phyloP scores from a whole-genome alignment of 2,797 vertebrate species.

The Chaenodraco wilsoni region DNA sequence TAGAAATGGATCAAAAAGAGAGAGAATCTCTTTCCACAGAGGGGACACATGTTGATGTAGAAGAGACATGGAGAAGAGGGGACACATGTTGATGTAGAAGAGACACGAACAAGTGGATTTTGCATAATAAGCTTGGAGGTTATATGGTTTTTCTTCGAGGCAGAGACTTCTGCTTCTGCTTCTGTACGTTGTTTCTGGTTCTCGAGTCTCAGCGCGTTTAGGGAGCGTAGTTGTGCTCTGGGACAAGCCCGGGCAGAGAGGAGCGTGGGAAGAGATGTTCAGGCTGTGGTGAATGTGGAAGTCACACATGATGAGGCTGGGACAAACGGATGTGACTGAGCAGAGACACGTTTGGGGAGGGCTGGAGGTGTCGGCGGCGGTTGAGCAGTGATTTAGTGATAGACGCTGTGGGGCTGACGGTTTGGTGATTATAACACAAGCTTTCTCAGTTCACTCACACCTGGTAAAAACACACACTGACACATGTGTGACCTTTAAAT shows the following conservation, averaged over 20 bases:
- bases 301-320: not conserved
- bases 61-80: no score
- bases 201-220: not conserved
- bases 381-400: not conserved
- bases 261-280: conserved; percentile 52
- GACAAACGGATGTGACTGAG: not conserved
- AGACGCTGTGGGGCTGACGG: not conserved
- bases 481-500: no score
- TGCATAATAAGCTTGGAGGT: not conserved
- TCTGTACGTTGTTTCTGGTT: not conserved
- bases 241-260: conserved; percentile 33
- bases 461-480: no score
- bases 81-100: no score
- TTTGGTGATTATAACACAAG: not conserved
- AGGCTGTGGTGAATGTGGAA: not conserved
- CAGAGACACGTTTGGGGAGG: not conserved
- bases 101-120: no score
- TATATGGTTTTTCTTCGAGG: not conserved
- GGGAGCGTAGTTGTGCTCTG: not conserved
- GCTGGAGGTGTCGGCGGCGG: not conserved
- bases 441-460: not conserved
- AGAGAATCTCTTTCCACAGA: no score
- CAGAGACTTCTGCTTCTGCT: not conserved
- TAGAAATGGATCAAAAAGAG: no score
- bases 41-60: no score